These are phyloP conservation scores for Channa argus DNA, from an alignment of 2,113 vertebrate species.

Conservation along the genomic window DNA sequence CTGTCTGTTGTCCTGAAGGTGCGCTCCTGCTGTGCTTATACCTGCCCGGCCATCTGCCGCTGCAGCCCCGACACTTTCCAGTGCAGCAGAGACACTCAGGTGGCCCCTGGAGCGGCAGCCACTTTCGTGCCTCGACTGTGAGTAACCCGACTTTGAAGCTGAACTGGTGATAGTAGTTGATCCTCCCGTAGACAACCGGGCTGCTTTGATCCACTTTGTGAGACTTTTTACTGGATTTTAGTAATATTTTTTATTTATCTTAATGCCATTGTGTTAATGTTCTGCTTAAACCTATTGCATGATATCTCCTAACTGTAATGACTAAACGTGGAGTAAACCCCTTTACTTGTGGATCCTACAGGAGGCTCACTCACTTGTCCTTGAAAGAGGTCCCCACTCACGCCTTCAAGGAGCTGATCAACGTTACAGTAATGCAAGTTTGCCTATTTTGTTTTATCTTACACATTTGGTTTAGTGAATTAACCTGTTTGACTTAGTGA, in stretches of 20 bases:
- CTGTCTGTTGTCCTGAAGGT: slow-evolving; percentile 60
- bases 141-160: slow-evolving; percentile 50
- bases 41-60: slow-evolving; percentile 78
- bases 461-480: not conserved
- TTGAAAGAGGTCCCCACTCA: slow-evolving; percentile 86
- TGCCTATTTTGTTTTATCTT: not conserved
- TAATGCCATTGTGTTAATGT: too few relatives aligned
- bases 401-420: slow-evolving; percentile 89
- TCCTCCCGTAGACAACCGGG: not conserved
- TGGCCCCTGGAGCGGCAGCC: slow-evolving; percentile 37
- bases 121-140: slow-evolving; percentile 65
- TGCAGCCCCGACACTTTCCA: slow-evolving; percentile 70
- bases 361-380: slow-evolving; percentile 86
- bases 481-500: not conserved
- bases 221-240: too few relatives aligned
- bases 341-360: slow-evolving; percentile 65
- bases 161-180: not conserved
- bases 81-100: slow-evolving; percentile 79
- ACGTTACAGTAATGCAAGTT: slow-evolving; percentile 90
- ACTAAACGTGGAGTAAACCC: slow-evolving; percentile 8
- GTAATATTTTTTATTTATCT: too few relatives aligned
- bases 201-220: too few relatives aligned
- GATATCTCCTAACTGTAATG: too few relatives aligned
- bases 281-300: too few relatives aligned
- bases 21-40: slow-evolving; percentile 56